Evolutionary conservation across 2,113 vertebrate species (phyloP), one percentile per base, ranked within the genome.

Genomic region (Drymodes brunneopygia): DNA sequence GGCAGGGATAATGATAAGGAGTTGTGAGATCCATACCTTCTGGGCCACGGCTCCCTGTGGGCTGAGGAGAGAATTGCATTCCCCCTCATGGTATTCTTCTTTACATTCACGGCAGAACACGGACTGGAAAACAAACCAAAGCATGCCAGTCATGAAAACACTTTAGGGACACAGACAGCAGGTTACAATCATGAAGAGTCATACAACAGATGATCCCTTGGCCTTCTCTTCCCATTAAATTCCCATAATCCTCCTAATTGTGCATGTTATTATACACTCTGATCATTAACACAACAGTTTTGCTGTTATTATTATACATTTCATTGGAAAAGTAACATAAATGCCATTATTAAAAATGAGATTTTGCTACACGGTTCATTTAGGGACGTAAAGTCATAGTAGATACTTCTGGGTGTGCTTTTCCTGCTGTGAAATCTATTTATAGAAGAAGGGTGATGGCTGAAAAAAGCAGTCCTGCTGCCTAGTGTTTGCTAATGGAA

Each of bases 61-160:
- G 69, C 87, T 84, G 21, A 72, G 42, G 15, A 94, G 38, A 28
- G 75, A 35, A 27, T 42, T 89, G 82, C 98, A 98, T 31, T 96
- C 92, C 0, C 98, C 99, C 36, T 99, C 97, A 4, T 99, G 99
- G 94, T 97, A 98, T 4, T 82, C 88, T 67, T 98, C 98, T 93
- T 98, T 98, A 90, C 99, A 99, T 80, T 98, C 96, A 75, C 97
- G 98, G 95, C 99, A 99, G 94, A 99, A 99, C 33, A 98, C 89
- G 6, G 98, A 98, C 97, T 99, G 96, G 56, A 81, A 95, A 88
- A 84, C 42, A 97, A 94, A 79, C 81, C 62, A 77, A 67, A 94
- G 69, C 42, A 86, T 47, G 88, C 31, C 77, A 96, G 53, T 79
- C 40, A 94, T 89, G 86, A 95, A 92, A 88, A 29, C 9, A 15